Base-by-base conservation (phyloP, 2,113 vertebrate genomes). In the Smithornis capensis region DNA sequence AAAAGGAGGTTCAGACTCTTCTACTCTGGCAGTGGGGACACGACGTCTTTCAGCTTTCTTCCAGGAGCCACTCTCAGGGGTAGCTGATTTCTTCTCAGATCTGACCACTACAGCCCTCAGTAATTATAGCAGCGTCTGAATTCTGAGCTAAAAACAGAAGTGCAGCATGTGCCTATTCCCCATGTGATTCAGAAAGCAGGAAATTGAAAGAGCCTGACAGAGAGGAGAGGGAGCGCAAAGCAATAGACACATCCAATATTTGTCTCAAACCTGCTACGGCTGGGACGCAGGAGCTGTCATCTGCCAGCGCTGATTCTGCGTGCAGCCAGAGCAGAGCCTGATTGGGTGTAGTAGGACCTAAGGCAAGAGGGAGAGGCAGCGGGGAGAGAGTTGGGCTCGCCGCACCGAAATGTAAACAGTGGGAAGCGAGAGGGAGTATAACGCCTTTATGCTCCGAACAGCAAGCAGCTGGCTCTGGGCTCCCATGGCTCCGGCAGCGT, bases 101-200 rank as follows among this genome's bases (percentile, higher is more conserved):
- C 88, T 95, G 96, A 95, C 93, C 96, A 84, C 82, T 6, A 55
- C 67, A 88, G 90, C 85, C 88, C 73, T 89, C 83, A 70, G 94
- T 95, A 95, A 96, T 96, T 96, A 94, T 89, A 96, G 96, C 95
- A 90, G 67, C n/a, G 56, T 80, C 80, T 91, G 95, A 92, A 97
- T 93, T 85, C 95, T 33, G 50, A 70, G 91, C 94, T 96, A 95
- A 94, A 92, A 96, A 93, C 94, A 92, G 96, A 92, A 93, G 92
- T 86, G 96, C 92, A 80, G 94, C 94, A 75, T 93, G 95, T 92
- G 94, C 91, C 84, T 76, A 24, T 94, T 62, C 92, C 94, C 80
- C 90, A 87, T 89, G 90, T 93, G 89, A 94, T 95, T 90, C 64
- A 8, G 81, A n/a, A 91, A 71, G 69, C 96, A 95, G 95, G 95